Evolutionary conservation across 2,113 vertebrate genomes (phyloP).

Genomic region (Dasyornis broadbenti): DNA sequence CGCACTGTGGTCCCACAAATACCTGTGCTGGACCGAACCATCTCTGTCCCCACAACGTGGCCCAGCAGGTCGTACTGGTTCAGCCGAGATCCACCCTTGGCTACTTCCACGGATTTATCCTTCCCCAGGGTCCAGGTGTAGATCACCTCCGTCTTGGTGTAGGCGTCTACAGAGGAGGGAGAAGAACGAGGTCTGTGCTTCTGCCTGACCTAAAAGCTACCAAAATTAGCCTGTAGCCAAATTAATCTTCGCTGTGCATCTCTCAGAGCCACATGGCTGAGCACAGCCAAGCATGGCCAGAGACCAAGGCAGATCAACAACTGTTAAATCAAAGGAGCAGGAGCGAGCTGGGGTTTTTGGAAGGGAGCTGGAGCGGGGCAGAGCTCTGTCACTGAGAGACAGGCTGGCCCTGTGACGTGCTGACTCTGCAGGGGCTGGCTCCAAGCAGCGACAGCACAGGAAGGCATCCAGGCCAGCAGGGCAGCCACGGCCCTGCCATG

Average conservation of each 20-base stretch:
- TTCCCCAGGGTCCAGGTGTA: conserved; percentile 95
- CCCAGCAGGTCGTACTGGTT: conserved; percentile 97
- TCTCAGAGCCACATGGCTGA: conserved; percentile 29
- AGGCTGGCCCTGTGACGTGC: not conserved
- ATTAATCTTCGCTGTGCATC: not conserved
- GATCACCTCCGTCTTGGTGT: conserved; percentile 95
- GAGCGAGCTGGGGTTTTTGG: not conserved
- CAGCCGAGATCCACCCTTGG: conserved; percentile 92
- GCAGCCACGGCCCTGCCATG: not conserved
- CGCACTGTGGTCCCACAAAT: not conserved
- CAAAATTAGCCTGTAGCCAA: not conserved
- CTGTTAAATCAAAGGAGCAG: conserved; percentile 7
- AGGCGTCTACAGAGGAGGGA: conserved; percentile 81
- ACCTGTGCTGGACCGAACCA: conserved; percentile 98
- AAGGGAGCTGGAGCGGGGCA: not conserved
- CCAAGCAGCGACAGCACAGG: not conserved
- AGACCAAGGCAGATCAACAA: conserved; percentile 25
- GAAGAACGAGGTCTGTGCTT: not conserved
- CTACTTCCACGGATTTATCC: conserved; percentile 89
- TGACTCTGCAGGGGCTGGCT: conserved; percentile 15
- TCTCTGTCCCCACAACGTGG: conserved; percentile 92
- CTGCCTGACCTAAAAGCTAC: not conserved
- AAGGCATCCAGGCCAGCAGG: not conserved
- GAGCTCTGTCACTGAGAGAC: not conserved
- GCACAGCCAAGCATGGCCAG: not conserved